Evolutionary conservation across 2,797 vertebrate species (phyloP).

Genomic region (Holocentrus rufus): DNA sequence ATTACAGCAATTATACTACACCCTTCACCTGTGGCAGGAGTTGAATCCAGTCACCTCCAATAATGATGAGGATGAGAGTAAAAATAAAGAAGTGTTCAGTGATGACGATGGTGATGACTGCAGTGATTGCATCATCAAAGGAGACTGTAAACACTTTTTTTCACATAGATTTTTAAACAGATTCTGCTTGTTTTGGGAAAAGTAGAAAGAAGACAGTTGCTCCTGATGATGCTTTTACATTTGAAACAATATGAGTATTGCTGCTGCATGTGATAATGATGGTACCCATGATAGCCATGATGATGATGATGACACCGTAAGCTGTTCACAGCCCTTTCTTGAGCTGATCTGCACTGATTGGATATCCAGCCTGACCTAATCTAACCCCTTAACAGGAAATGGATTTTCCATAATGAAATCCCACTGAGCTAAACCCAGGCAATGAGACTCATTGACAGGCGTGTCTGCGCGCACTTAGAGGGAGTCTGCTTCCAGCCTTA

Average conservation of each 20-base stretch:
- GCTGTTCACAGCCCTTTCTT: slow-evolving; percentile 41
- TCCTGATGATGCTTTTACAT: slow-evolving; percentile 21
- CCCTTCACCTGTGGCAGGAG: too few species aligned
- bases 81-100: neutral
- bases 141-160: neutral
- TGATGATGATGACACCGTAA: slow-evolving; percentile 34
- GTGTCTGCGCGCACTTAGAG: slow-evolving; percentile 28
- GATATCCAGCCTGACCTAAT: slow-evolving; percentile 55
- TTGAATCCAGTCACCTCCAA: too few species aligned
- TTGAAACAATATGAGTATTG: neutral
- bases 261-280: slow-evolving; percentile 3
- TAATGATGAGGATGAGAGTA: neutral
- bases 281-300: slow-evolving; percentile 8
- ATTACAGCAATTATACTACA: slow-evolving; percentile 8
- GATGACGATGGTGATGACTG: neutral
- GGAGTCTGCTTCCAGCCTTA: slow-evolving; percentile 7
- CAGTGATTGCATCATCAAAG: neutral
- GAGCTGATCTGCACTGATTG: slow-evolving; percentile 59
- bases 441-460: slow-evolving; percentile 47
- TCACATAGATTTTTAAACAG: neutral
- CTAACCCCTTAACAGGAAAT: slow-evolving; percentile 62
- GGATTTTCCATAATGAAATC: slow-evolving; percentile 72
- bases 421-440: slow-evolving; percentile 46
- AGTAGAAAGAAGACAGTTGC: too few species aligned
- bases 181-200: neutral